These are phyloP conservation scores for Empis livida DNA, from an alignment of 2,888 invertebrate genomes.

Conservation along the genomic window DNA sequence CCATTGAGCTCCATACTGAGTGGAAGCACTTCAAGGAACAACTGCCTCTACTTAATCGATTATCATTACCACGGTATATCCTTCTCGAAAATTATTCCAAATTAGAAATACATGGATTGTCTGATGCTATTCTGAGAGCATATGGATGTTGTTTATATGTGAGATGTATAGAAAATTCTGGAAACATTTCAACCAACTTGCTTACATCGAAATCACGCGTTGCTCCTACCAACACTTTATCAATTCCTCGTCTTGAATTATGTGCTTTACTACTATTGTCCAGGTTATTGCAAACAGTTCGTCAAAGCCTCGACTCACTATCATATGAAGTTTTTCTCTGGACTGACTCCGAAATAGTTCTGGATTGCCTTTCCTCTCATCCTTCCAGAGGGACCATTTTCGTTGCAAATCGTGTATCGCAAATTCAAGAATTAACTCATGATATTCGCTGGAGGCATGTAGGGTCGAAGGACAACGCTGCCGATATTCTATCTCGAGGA, in stretches of 20 bases:
- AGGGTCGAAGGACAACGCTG: constrained; percentile 18
- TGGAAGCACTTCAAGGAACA: not conserved
- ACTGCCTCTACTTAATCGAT: too few relatives aligned
- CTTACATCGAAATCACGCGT: not conserved
- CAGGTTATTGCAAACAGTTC: not conserved
- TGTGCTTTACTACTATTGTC: not conserved
- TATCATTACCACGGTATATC: too few relatives aligned
- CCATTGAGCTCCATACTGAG: constrained; percentile 5
- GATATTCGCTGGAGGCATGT: constrained; percentile 18
- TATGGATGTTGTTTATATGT: not conserved
- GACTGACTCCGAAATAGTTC: constrained; percentile 4
- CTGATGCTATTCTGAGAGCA: not conserved
- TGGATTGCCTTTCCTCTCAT: constrained; percentile 10
- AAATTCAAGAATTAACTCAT: not conserved
- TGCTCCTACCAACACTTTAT: not conserved
- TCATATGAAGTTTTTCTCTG: not conserved
- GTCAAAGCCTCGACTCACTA: not conserved
- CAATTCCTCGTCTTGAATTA: not conserved
- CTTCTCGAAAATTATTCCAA: too few relatives aligned
- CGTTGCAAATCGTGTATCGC: constrained; percentile 6
- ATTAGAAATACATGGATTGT: constrained; percentile 1
- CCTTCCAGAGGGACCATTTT: constrained; percentile 9
- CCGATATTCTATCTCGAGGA: constrained; percentile 22
- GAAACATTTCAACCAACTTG: not conserved
- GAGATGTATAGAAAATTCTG: not conserved